These are phyloP conservation scores for Recurvirostra avosetta DNA, from an alignment of 2,113 vertebrate genomes.

Conservation along the genomic window DNA sequence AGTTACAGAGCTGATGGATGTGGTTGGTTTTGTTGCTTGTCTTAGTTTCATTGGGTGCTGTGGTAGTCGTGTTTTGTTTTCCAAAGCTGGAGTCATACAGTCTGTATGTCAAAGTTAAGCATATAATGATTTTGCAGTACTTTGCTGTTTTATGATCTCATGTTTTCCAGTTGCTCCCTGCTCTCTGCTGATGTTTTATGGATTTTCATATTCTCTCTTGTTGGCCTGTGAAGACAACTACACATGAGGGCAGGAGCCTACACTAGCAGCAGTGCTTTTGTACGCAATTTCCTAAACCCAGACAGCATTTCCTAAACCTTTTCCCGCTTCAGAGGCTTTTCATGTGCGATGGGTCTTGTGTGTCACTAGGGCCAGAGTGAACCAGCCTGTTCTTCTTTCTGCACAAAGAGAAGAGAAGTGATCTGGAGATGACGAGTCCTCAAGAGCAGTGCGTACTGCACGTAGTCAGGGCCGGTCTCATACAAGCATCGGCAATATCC, in stretches of 20 bases:
- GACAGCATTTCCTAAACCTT: background rate
- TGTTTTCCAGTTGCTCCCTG: background rate
- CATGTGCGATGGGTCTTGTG: rapidly evolving
- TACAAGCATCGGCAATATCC: background rate
- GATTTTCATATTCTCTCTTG: background rate
- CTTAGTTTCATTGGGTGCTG: background rate
- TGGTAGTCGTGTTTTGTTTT: background rate
- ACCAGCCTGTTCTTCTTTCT: background rate
- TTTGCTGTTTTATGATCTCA: background rate
- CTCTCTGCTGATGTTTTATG: background rate
- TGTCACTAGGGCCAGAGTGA: background rate
- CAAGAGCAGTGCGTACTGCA: background rate
- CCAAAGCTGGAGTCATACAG: background rate
- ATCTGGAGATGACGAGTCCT: background rate
- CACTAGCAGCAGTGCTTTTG: background rate
- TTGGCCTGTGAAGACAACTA: background rate
- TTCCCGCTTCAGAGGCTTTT: background rate
- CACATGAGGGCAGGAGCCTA: background rate
- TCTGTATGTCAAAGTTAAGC: background rate
- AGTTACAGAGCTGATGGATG: background rate
- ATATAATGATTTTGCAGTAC: background rate
- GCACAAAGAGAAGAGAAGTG: background rate
- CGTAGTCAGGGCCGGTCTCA: background rate
- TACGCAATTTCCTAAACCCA: background rate
- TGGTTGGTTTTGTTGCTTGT: background rate